Base-by-base conservation (phyloP, 2,888 invertebrate species). In the Dugesia japonica region DNA sequence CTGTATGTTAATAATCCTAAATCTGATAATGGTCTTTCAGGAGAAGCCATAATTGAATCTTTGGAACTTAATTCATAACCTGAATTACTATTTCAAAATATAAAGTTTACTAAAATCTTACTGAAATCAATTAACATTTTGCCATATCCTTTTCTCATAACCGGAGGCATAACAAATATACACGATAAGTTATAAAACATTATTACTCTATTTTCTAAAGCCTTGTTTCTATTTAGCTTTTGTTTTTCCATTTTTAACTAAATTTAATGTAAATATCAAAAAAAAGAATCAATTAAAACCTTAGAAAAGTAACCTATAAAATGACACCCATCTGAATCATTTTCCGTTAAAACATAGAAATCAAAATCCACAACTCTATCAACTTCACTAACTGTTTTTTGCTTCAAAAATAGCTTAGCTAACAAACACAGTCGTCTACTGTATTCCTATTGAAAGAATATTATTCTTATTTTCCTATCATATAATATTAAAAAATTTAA, bases 251-350 rank as follows among this genome's bases (percentile, higher is more conserved):
- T 76, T 73, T 76, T 76, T 31, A 72, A 71, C 76, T 72, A 72
- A 72, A 28, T 26, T 26, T 23, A 72, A n/a, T 23, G 4, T n/a
- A 56, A 20, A 4, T 56, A n/a, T 20, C 1, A 20, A 13, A 4
- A 72, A n/a, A n/a, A 72, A n/a, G n/a, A n/a, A n/a, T n/a, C n/a
- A n/a, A n/a, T n/a, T 26, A 28, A 17, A 28, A 71, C 76, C 90
- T 97, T 97, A 81, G 95, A 95, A 84, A 97, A 98, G 85, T 98
- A 98, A 0, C 97, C 98, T 33, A 97, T 92, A 26, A 94, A 91
- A 82, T 95, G 94, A 83, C 92, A 94, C 28, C 87, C 87, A 78
- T 85, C 84, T 28, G 81, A 80, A 78, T 95, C 94, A 0, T 90
- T 90, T 82, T 92, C 89, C 0, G 97, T 97, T 92, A 98, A 92